Conservation (phyloP, 1,140 invertebrate species). For the Brachionus sp. region DNA sequence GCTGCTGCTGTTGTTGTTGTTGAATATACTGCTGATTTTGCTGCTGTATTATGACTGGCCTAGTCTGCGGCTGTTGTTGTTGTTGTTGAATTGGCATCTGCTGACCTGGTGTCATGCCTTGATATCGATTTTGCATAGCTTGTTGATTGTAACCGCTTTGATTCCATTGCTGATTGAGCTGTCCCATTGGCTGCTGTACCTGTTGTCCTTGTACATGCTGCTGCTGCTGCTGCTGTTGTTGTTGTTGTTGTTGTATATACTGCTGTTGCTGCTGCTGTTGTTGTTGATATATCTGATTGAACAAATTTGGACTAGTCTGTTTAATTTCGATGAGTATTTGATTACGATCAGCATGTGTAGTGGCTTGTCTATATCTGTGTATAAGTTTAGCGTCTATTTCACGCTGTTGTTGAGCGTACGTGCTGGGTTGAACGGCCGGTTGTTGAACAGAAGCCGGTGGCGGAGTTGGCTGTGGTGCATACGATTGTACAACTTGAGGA, state of each 20-base stretch:
- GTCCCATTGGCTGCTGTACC: background rate
- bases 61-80: background rate
- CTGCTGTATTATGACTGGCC: background rate
- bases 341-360: background rate
- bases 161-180: background rate
- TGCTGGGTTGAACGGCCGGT: background rate
- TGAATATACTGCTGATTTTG: background rate
- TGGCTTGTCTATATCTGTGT: background rate
- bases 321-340: constrained; percentile 8
- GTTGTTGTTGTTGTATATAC: background rate
- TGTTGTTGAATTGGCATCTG: background rate
- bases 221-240: background rate
- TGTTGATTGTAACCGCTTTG: background rate
- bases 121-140: background rate
- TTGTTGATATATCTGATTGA: constrained; percentile 6
- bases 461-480: background rate
- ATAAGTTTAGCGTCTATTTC: background rate
- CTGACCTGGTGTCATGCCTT: background rate
- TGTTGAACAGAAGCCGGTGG: background rate
- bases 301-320: background rate
- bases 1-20: background rate
- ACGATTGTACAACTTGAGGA: background rate
- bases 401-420: background rate
- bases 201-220: background rate
- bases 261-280: background rate